These are phyloP conservation scores for Zoanthus gigantus DNA, from an alignment of 92 coral and sea anemone species.

Conservation along the genomic window DNA sequence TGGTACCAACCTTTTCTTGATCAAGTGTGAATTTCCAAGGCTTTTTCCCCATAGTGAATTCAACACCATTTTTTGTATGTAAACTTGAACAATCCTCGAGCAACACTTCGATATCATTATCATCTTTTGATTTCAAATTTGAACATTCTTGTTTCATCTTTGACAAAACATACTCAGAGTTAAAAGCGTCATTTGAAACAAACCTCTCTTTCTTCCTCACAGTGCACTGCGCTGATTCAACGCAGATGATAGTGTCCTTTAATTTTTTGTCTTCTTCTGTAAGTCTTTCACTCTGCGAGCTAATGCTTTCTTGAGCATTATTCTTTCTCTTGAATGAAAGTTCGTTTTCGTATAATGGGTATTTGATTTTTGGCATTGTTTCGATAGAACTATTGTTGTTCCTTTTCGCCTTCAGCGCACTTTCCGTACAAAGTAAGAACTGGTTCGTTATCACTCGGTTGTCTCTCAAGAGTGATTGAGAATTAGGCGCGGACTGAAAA, in stretches of 20 bases:
- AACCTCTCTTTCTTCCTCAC: not conserved
- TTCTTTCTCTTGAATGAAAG: not conserved
- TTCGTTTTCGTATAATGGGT: not conserved
- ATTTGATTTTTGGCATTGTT: constrained; percentile 4
- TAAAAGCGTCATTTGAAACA: not conserved
- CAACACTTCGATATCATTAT: not conserved
- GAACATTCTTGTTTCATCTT: not conserved
- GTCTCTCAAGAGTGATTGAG: not conserved
- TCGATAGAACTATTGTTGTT: not conserved
- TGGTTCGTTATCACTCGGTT: not conserved
- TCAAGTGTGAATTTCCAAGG: not conserved
- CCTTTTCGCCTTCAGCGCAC: not conserved
- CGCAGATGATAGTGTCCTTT: not conserved
- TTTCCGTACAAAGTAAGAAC: not conserved
- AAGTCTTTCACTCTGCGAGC: not conserved
- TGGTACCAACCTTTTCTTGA: constrained; percentile 17
- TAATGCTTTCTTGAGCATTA: not conserved
- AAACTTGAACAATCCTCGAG: not conserved
- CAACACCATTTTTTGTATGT: not conserved
- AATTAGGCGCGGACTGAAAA: not conserved
- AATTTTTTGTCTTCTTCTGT: not conserved
- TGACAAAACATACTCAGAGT: not conserved
- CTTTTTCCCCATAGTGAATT: not conserved
- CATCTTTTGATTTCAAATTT: not conserved
- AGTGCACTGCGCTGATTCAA: not conserved